Evolutionary conservation across 1,140 invertebrate species (phyloP).

Genomic region (Zaprionus taronus): DNA sequence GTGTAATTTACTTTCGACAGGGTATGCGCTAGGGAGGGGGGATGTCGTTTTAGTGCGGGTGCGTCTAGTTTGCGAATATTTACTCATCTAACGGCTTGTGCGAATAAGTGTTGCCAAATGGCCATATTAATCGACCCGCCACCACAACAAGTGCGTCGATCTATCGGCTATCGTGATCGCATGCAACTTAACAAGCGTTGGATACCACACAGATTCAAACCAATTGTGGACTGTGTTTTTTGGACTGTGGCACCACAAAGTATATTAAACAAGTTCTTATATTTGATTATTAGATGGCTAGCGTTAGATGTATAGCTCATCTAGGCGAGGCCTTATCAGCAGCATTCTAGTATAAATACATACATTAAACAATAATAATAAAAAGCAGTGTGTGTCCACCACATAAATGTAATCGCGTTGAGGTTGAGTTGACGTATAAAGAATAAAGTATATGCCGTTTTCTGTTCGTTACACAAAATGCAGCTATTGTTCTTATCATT

Average conservation of each 20-base stretch:
- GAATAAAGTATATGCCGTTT: conserved; percentile 76
- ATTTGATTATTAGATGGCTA: conserved; percentile 52
- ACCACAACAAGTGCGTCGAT: conserved; percentile 1
- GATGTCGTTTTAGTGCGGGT: not conserved
- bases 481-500: conserved; percentile 22
- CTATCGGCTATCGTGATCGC: conserved; percentile 19
- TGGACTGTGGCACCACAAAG: not conserved
- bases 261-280: conserved; percentile 32
- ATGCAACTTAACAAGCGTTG: not conserved
- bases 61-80: conserved; percentile 16
- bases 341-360: conserved; percentile 40
- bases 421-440: conserved; percentile 63
- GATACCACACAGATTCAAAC: conserved; percentile 1
- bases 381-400: conserved; percentile 45
- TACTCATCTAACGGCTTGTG: conserved; percentile 7
- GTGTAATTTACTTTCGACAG: conserved; percentile 71
- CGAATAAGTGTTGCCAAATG: conserved; percentile 15
- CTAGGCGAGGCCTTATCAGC: conserved; percentile 48
- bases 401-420: conserved; percentile 68
- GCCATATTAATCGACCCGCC: conserved; percentile 11
- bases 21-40: not conserved
- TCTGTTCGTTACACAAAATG: conserved; percentile 70
- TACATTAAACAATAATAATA: conserved; percentile 47
- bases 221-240: not conserved
- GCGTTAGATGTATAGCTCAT: conserved; percentile 51